Evolutionary conservation across 1,140 invertebrate species (phyloP), one percentile per base, ranked within the genome.

Genomic region (Zelostemma sp.): DNA sequence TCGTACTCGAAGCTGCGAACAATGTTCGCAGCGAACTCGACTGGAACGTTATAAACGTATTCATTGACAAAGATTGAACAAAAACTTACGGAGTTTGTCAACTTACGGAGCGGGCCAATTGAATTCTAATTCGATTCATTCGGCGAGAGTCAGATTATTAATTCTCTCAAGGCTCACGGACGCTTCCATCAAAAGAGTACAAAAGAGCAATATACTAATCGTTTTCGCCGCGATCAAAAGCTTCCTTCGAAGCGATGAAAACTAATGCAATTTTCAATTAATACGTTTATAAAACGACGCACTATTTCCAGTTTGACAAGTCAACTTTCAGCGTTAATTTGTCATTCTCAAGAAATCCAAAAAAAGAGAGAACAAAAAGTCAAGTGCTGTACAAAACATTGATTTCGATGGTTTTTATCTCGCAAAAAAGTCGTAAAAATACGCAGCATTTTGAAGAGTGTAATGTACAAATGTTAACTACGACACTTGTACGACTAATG

Each of bases 11-110:
- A n/a, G n/a, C n/a, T n/a, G n/a, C n/a, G n/a, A n/a, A n/a, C n/a
- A n/a, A n/a, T n/a, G n/a, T n/a, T n/a, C n/a, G n/a, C n/a, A n/a
- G n/a, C n/a, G n/a, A n/a, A n/a, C n/a, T n/a, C n/a, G n/a, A n/a
- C n/a, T n/a, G n/a, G n/a, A n/a, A n/a, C 48, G 48, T 35, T 51
- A 51, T 51, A 28, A 25, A 25, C 43, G 43, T 46, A 18, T 17
- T 15, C 19, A 28, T n/a, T 11, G 18, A 11, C 11, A 18, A 18
- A 18, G 6, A 15, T 1, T 18, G 9, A 46, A 4, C 1, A 46
- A 11, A 46, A 46, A 11, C n/a, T n/a, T n/a, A n/a, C n/a, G n/a
- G 16, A 15, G 14, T n/a, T n/a, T n/a, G n/a, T n/a, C n/a, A n/a
- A 11, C n/a, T 15, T 46, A 3, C 17, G 9, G 11, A 41, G 15